phyloP scores from a whole-genome alignment of 1,140 invertebrate genomes.

The Zaprionus camerounensis region DNA sequence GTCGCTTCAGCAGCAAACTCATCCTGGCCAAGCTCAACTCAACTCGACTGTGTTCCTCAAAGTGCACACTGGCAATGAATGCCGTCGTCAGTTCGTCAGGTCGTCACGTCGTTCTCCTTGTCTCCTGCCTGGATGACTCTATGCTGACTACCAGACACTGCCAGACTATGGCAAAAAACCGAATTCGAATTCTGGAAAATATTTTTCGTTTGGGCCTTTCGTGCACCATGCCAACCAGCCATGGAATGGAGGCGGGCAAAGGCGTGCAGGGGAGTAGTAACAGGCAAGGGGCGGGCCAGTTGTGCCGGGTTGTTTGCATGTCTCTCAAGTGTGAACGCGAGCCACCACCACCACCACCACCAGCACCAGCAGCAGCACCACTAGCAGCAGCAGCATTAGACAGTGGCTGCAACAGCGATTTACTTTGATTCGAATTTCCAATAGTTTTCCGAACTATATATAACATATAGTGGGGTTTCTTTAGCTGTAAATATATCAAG shows the following conservation, averaged over 20 bases:
- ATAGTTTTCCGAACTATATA: background rate
- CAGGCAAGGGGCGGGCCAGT: background rate
- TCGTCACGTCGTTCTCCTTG: background rate
- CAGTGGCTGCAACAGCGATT: slow-evolving; percentile 30
- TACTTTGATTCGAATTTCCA: background rate
- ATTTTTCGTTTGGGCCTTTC: slow-evolving; percentile 74
- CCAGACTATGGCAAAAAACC: slow-evolving; percentile 7
- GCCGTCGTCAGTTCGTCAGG: background rate
- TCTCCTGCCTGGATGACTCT: slow-evolving; percentile 17
- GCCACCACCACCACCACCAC: slow-evolving; percentile 21
- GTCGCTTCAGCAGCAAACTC: slow-evolving; percentile 70
- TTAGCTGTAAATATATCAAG: background rate
- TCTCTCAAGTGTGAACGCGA: slow-evolving; percentile 46
- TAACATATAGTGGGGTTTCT: background rate
- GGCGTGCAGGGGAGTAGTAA: background rate
- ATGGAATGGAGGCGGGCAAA: background rate
- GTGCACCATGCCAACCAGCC: slow-evolving; percentile 79
- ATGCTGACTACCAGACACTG: background rate
- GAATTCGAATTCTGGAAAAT: slow-evolving; percentile 48
- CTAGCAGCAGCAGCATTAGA: slow-evolving; percentile 1
- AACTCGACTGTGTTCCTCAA: slow-evolving; percentile 1
- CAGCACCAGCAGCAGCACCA: background rate
- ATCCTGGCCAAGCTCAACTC: slow-evolving; percentile 28
- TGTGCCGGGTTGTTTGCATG: slow-evolving; percentile 52
- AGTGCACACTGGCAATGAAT: slow-evolving; percentile 30